These are phyloP conservation scores for Phaonia tiefii DNA, from an alignment of 2,888 invertebrate genomes.

Conservation along the genomic window DNA sequence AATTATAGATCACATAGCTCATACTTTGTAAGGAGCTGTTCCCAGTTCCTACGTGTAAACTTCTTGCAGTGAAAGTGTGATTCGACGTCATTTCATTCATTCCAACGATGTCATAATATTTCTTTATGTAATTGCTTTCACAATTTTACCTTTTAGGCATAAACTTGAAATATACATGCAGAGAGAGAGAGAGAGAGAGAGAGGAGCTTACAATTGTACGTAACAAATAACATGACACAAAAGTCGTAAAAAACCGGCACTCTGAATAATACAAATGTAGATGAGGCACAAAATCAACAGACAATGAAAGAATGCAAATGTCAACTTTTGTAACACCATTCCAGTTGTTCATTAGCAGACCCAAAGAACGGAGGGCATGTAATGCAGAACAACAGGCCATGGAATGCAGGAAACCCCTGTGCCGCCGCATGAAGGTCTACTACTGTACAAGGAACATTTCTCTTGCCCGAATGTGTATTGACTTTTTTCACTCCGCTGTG, in stretches of 20 bases:
- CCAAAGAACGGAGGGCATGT: no score
- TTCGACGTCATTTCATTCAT: background rate
- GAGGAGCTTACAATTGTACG: background rate
- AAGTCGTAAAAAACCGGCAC: no score
- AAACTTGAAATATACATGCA: constrained; percentile 55
- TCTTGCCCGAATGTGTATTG: background rate
- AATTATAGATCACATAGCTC: no score
- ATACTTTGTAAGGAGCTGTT: no score
- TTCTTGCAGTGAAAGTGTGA: background rate
- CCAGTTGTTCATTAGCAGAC: no score
- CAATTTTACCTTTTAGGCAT: constrained; percentile 55
- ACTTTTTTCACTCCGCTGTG: constrained; percentile 5
- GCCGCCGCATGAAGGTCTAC: no score
- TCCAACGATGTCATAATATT: background rate
- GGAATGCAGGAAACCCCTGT: no score
- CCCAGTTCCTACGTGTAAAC: background rate
- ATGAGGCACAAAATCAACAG: background rate
- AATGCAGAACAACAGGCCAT: no score
- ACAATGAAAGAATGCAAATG: background rate
- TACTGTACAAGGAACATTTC: background rate
- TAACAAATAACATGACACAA: background rate
- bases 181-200: background rate
- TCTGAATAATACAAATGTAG: background rate
- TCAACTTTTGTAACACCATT: no score
- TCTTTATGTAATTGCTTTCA: background rate